Evolutionary conservation across 1,140 invertebrate genomes (phyloP), one percentile per base, ranked within the genome.

Genomic region (Papilio dardanus): DNA sequence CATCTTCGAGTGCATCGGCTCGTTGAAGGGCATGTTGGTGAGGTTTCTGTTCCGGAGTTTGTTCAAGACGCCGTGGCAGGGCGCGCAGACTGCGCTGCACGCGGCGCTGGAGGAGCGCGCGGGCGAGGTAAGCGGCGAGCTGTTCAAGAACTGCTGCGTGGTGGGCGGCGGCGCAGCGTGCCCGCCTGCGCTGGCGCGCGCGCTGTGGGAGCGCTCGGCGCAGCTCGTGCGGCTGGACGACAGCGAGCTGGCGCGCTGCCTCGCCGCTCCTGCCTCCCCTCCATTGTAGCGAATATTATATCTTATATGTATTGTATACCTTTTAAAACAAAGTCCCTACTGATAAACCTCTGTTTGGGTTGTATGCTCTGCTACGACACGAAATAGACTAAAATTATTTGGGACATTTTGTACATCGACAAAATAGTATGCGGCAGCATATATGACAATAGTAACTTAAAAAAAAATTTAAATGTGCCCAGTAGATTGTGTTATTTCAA

Each of bases 1-100:
- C 10, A 88, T 92, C n/a, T 89, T 86, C 30, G 75, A 78, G 8
- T 81, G 76, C 42, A 46, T 76, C 3, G 83, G 83, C 7, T 68
- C 74, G 24, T 76, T 80, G 4, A 76, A 80, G 6, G 89, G 81
- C 24, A 68, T 67, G 30, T 74, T 88, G 3, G 14, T 83, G 6
- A 75, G 76, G 0, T 85, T 86, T 71, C 46, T 91, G 7, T 82
- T 83, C 24, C 58, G 75, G 10, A 79, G 83, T 1, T 74, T 91
- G 2, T 90, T 83, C 31, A 88, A 90, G 30, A 84, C 85, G 14
- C 87, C 91, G 1, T 83, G 77, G 78, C 89, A 89, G 58, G 91
- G 90, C 0, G 88, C 89, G 1, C 92, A 92, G 66, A 92, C 88
- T 0, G 77, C 85, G 0, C 35, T 93, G 5, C 81, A 89, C 33